phyloP scores from a whole-genome alignment of 2,888 invertebrate genomes.

The Argyra leucocephala region DNA sequence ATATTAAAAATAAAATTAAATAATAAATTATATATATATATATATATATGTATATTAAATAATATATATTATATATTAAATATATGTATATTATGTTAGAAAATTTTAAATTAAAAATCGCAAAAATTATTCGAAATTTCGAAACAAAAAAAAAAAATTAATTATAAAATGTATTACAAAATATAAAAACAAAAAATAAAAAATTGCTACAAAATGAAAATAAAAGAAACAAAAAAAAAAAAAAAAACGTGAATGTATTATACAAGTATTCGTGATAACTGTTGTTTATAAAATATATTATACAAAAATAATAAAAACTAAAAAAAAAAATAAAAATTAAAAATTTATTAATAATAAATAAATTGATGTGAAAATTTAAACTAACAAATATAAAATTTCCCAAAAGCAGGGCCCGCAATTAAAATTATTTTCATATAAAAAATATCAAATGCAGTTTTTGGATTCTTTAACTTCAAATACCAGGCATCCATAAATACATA shows the following conservation, averaged over 20 bases:
- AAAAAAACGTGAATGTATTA: conserved; percentile 2
- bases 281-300: background rate
- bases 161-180: background rate
- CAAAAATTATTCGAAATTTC: background rate
- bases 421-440: background rate
- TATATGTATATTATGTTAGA: background rate
- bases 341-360: background rate
- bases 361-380: conserved; percentile 1
- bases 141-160: background rate
- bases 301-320: background rate
- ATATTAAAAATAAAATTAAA: background rate
- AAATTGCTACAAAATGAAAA: background rate
- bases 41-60: no score
- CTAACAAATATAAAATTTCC: background rate
- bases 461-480: no score
- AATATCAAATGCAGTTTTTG: no score
- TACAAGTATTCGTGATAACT: conserved; percentile 4
- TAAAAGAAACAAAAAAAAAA: background rate
- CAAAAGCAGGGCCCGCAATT: no score
- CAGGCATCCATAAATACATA: no score
- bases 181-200: background rate
- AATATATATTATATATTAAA: no score
- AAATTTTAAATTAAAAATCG: background rate
- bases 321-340: background rate
- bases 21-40: no score